Evolutionary conservation across 1,140 invertebrate genomes (phyloP), one percentile per base, ranked within the genome.

Genomic region (Acromyrmex echinatior): DNA sequence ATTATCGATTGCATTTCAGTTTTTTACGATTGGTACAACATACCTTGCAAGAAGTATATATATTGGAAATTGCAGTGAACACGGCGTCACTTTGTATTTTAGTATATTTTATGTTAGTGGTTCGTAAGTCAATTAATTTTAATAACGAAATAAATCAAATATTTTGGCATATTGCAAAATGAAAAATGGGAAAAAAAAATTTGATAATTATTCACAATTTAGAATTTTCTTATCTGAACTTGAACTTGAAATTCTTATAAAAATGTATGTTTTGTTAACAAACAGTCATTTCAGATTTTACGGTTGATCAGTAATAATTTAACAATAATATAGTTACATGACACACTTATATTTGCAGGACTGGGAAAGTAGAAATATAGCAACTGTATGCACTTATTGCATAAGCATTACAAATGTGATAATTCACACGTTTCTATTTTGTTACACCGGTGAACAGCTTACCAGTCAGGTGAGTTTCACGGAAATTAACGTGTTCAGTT

Each of bases 361-460:
- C 62, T 93, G 89, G 88, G 51, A 86, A 58, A 84, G 71, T 9
- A 81, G 31, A 31, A 87, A 91, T 16, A 28, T 86, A 0, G 62
- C 88, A 3, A 68, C 62, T 51, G 82, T 1, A 92, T 89, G 0
- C 93, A 92, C 9, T 45, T 28, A 56, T 78, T 1, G 73, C 39
- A 45, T 88, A 2, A 28, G 92, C 25, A 39, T 93, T 3, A 28
- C 76, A 3, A 92, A 92, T 5, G 87, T 93, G 21, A 88, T 39
- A 28, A 91, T 90, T 28, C 92, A 93, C 60, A 91, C 92, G 18
- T 93, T 92, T 51, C 87, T 93, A 78, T 92, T 92, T 76, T 93
- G 93, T 21, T 91, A 92, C 45, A 91, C 93, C 9, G 91, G 93
- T 2, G 91, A 94, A 63, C 18, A 92, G 3, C 81, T 93, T 2